Evolutionary conservation across 1,140 invertebrate species (phyloP), one percentile per base, ranked within the genome.

Genomic region (Saccostrea glomerata): DNA sequence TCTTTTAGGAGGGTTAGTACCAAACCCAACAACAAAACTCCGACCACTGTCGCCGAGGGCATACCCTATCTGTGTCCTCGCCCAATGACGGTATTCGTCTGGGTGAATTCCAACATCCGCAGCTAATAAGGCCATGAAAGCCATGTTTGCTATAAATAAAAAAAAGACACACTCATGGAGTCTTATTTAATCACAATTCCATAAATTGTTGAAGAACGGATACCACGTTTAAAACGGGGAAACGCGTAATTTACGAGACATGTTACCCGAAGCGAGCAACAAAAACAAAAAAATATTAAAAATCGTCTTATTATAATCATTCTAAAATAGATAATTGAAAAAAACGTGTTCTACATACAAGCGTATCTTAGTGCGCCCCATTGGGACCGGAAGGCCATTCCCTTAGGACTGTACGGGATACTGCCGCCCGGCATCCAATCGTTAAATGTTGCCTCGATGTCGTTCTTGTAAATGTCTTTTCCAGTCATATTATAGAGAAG

Each of bases 11-110:
- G 96, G 96, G 93, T 96, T 96, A 60, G 94, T 92, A 1, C 96
- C 97, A 92, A 96, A 97, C 11, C 97, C 97, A 30, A 97, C 96
- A 0, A 97, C 96, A 91, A 95, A 97, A 92, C 96, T 97, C 77
- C 96, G 94, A 4, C 96, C 96, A 88, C 93, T 93, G 87, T 96
- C 95, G 1, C 96, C 96, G 0, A 97, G 94, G 87, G 96, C 96
- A 92, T 97, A 97, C 90, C 96, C 92, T 73, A 97, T 96, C 93
- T 97, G 97, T 89, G 95, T 92, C 90, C 95, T 95, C 12, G 96
- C 96, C 92, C 97, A 96, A 86, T 95, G 91, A 30, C 95, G 90
- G 92, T 96, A 93, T 63, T 84, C 82, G 0, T 86, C 58, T 0
- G 91, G 30, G 47, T 92, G 89, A 11, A 94, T 73, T 5, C 91